phyloP scores from a whole-genome alignment of 1,140 invertebrate genomes.

The Temnothorax longispinosus region DNA sequence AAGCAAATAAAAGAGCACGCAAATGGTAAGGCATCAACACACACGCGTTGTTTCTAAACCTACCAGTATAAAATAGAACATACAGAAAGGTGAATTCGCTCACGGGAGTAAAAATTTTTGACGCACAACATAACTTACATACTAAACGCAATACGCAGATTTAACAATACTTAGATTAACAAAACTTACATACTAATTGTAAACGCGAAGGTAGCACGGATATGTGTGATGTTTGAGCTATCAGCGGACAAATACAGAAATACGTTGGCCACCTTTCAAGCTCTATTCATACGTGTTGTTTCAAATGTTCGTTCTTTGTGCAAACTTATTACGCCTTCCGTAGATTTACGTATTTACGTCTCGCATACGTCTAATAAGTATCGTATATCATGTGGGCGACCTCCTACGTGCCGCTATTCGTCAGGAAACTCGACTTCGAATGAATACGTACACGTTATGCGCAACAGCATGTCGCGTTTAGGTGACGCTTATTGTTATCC shows the following conservation, averaged over 20 bases:
- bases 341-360: conserved; percentile 57
- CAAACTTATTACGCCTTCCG: conserved; percentile 42
- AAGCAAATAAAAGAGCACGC: too few species aligned
- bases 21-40: too few species aligned
- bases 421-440: conserved; percentile 44
- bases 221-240: too few species aligned
- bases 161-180: too few species aligned
- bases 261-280: not conserved
- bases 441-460: conserved; percentile 25
- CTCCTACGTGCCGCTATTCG: conserved; percentile 67
- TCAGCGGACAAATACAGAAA: not conserved
- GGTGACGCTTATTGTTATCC: conserved; percentile 67
- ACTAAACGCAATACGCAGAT: too few species aligned
- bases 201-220: too few species aligned
- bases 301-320: conserved; percentile 43
- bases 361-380: conserved; percentile 58
- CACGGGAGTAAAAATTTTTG: too few species aligned
- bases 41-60: too few species aligned
- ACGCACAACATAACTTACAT: too few species aligned
- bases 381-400: conserved; percentile 52
- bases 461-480: conserved; percentile 37
- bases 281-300: conserved; percentile 20
- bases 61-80: too few species aligned
- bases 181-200: too few species aligned
- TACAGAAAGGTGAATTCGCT: too few species aligned